phyloP scores from a whole-genome alignment of 2,888 invertebrate species.

The Pimpla rufipes region DNA sequence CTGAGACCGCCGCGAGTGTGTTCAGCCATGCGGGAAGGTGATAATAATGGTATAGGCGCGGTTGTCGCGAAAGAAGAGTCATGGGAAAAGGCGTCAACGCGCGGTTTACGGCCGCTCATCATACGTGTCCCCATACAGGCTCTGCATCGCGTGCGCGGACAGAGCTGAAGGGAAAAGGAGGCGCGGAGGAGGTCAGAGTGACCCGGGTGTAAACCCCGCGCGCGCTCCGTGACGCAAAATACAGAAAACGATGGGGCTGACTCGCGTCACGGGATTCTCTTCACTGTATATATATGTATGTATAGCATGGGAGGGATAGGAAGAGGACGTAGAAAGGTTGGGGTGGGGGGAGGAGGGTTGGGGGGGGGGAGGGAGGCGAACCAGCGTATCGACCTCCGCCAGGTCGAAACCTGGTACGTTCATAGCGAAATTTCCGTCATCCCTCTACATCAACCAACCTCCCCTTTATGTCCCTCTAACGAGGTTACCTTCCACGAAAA shows the following conservation, averaged over 20 bases:
- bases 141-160: neutral
- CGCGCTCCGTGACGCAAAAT: conserved; percentile 12
- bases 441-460: conserved; percentile 8
- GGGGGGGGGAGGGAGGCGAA: neutral
- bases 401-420: conserved; percentile 41
- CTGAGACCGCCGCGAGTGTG: conserved; percentile 38
- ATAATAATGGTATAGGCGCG: conserved; percentile 45
- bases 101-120: conserved; percentile 55
- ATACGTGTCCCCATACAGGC: neutral
- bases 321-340: conserved; percentile 39
- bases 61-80: conserved; percentile 56
- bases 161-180: neutral
- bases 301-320: too few species aligned
- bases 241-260: conserved; percentile 39
- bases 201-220: conserved; percentile 33
- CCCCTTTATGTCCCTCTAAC: conserved; percentile 36
- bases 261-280: conserved; percentile 43
- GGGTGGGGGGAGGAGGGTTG: conserved; percentile 10
- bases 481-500: conserved; percentile 62
- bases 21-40: conserved; percentile 64
- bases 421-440: conserved; percentile 55
- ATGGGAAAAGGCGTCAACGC: conserved; percentile 65
- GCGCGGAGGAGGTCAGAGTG: conserved; percentile 15
- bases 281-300: conserved; percentile 16
- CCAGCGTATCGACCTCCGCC: conserved; percentile 62